Percentiles rank a stretch among this genome's conserved stretches.
phyloP scores from a whole-genome alignment of 2,113 vertebrate genomes.

The Rhineura floridana region DNA sequence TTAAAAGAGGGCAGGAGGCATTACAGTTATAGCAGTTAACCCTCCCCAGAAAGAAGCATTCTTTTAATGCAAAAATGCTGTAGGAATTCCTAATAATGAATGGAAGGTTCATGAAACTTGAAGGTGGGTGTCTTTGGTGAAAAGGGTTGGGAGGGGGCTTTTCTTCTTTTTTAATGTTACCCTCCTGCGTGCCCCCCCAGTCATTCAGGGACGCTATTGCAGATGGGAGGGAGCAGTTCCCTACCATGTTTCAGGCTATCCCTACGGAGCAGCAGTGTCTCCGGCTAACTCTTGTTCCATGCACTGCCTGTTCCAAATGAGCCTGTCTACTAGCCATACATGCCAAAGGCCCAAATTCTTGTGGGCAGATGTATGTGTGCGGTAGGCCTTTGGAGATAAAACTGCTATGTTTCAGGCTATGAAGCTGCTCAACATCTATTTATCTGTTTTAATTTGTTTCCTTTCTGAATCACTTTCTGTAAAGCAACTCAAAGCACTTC shows the following conservation, averaged over 20 bases:
- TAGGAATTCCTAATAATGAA: not conserved
- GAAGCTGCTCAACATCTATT: no score
- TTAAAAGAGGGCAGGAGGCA: no score
- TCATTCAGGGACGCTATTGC: not conserved
- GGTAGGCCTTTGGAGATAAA: not conserved
- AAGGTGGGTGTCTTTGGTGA: no score
- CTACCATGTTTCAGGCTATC: not conserved
- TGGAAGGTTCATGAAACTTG: not conserved
- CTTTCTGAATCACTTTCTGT: not conserved
- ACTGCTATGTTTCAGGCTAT: not conserved
- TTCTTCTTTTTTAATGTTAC: not conserved
- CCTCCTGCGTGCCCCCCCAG: no score
- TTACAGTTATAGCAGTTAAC: no score
- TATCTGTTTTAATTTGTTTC: not conserved
- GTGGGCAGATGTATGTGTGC: not conserved
- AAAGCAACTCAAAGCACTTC: not conserved
- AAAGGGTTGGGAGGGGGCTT: not conserved
- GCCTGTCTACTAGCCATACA: not conserved
- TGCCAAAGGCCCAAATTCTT: not conserved
- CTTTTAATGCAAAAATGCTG: not conserved
- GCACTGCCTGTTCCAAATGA: not conserved
- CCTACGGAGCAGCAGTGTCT: not conserved
- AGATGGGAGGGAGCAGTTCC: not conserved
- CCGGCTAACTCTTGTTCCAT: not conserved
- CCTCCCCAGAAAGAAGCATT: no score